Evolutionary conservation across 2,888 invertebrate genomes (phyloP), one percentile per base, ranked within the genome.

Genomic region (Torymus tubicola): DNA sequence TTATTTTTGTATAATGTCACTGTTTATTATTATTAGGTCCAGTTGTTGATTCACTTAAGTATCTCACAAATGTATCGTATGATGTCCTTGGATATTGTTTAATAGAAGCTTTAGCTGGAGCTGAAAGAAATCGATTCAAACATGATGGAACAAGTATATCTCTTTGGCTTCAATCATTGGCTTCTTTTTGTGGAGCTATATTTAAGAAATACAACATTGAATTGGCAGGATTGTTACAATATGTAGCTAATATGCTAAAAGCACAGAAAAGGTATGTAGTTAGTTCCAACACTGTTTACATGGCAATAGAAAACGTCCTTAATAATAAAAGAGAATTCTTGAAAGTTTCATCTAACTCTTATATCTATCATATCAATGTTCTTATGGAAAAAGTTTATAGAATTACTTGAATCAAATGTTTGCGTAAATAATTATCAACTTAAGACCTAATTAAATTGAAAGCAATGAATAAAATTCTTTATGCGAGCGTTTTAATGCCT

Each of bases 191-290:
- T 86, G 99, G 99, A 13, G 96, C 97, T 2, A 96, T 99, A 84
- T 99, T 97, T 91, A 98, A 98, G 92, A 99, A 99, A 90, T 99
- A 99, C 91, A 96, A 96, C 87, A 97, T 99, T 80, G 99, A 99
- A 89, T 93, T 99, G 82, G 96, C 97, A 3, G 99, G 99, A 2
- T 91, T 99, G 84, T 92, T 99, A 89, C 99, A 99, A 91, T 99
- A 98, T 91, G 97, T 99, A 31, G 97, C 97, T 58, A 99, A 99
- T 92, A 96, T 99, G 89, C 93, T 99, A 18, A 99, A 99, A 91
- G 96, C 96, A 21, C 96, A 98, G 86, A 98, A 98, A 91, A 98
- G 97, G 97, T 97, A 91, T 60, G 53, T 61, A 79, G 2, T 55
- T 24, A 10, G 10, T 21, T 16, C 63, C 13, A 31, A 16, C 13